Conservation (phyloP, 2,113 vertebrate species). For the Mixornis gularis region DNA sequence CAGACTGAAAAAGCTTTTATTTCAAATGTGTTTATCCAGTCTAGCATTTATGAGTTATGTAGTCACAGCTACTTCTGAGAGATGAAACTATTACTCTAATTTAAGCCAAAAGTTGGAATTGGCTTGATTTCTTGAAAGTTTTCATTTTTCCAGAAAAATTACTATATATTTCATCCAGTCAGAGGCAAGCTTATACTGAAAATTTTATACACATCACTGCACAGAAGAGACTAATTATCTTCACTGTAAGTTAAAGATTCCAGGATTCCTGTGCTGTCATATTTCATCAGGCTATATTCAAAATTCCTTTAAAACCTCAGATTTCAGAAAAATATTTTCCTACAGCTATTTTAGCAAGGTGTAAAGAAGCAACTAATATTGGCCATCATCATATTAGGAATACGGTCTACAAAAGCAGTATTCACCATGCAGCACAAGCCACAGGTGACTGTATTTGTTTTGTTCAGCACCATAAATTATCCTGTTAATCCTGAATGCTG, state of each 20-base stretch:
- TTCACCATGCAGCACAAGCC: not conserved
- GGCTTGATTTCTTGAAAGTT: not conserved
- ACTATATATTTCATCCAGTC: not conserved
- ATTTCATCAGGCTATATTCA: not conserved
- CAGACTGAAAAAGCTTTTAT: not conserved
- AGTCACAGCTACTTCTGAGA: not conserved
- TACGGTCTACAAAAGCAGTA: not conserved
- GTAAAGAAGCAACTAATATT: not conserved
- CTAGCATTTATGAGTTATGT: not conserved
- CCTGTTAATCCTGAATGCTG: not conserved
- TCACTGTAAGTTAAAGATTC: not conserved
- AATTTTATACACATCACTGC: not conserved
- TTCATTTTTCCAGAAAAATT: not conserved
- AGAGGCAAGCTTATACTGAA: not conserved
- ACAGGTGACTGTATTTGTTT: not conserved
- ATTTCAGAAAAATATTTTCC: not conserved
- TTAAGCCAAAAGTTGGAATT: not conserved
- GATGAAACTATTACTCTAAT: not conserved
- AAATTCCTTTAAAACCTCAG: not conserved
- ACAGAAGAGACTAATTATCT: not conserved
- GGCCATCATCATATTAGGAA: not conserved
- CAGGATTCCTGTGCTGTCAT: not conserved
- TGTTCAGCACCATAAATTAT: not conserved
- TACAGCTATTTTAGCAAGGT: not conserved
- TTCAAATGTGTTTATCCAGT: not conserved